Conservation (phyloP, 2,888 invertebrate species). For the Arge pagana region DNA sequence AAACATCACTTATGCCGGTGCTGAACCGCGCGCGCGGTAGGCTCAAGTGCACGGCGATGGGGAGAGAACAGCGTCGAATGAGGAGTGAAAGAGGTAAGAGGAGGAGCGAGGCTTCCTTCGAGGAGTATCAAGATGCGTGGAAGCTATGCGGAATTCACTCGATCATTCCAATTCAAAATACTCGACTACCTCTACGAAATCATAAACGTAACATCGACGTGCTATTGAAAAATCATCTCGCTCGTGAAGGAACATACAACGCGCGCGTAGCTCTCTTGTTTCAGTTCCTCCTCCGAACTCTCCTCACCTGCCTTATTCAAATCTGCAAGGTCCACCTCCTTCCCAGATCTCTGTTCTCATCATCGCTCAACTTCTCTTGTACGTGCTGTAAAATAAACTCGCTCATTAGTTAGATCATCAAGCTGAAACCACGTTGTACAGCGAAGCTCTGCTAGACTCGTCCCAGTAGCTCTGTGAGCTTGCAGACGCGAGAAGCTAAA, state of each 20-base stretch:
- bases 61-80: background rate
- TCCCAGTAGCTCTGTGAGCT: too few species aligned
- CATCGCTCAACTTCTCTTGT: background rate
- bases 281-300: constrained; percentile 13
- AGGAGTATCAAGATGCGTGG: too few species aligned
- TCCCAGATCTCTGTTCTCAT: background rate
- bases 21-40: constrained; percentile 31
- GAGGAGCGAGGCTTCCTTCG: too few species aligned
- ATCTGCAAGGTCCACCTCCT: background rate
- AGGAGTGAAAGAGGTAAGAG: background rate
- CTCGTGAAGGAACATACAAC: background rate
- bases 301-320: constrained; percentile 9
- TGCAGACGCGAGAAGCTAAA: too few species aligned
- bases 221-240: background rate
- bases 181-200: too few species aligned
- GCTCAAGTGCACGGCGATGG: constrained; percentile 18
- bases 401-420: too few species aligned
- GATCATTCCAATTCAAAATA: too few species aligned
- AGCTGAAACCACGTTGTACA: too few species aligned
- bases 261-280: constrained; percentile 14
- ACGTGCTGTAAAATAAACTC: too few species aligned
- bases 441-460: too few species aligned
- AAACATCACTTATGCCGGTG: constrained; percentile 36
- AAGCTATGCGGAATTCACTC: too few species aligned
- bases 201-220: background rate